Percentiles rank a stretch among this genome's conserved stretches.
phyloP scores from a whole-genome alignment of 2,888 invertebrate genomes.

The Apamea crenata region DNA sequence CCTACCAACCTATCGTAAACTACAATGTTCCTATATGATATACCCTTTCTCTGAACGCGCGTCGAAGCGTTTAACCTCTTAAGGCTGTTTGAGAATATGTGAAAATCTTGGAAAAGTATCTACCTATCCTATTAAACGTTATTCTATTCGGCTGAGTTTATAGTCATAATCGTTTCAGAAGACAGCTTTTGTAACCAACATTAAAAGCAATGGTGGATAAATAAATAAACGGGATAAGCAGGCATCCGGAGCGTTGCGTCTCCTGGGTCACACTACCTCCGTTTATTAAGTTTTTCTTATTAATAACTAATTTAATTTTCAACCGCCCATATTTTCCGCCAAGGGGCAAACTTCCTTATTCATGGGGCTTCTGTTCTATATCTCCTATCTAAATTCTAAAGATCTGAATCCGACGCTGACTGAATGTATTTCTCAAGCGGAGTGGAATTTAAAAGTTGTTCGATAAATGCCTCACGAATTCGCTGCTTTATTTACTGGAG shows the following conservation, averaged over 20 bases:
- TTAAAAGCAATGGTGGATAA: slow-evolving; percentile 44
- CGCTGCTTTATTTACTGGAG: slow-evolving; percentile 35
- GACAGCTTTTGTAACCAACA: slow-evolving; percentile 28
- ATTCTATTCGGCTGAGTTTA: slow-evolving; percentile 30
- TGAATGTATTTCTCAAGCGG: slow-evolving; percentile 32
- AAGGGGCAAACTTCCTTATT: slow-evolving; percentile 25
- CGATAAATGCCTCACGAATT: slow-evolving; percentile 29
- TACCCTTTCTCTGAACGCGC: slow-evolving; percentile 47
- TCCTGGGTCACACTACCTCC: slow-evolving; percentile 44
- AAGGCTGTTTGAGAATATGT: slow-evolving; percentile 29
- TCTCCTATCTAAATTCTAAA: slow-evolving; percentile 20
- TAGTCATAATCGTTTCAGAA: slow-evolving; percentile 28
- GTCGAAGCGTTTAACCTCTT: slow-evolving; percentile 37
- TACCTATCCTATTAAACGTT: slow-evolving; percentile 4
- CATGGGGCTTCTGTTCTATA: slow-evolving; percentile 29
- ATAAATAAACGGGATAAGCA: slow-evolving; percentile 22
- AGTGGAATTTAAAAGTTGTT: slow-evolving; percentile 42
- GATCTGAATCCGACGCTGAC: slow-evolving; percentile 10
- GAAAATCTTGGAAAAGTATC: slow-evolving; percentile 22
- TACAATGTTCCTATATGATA: slow-evolving; percentile 58
- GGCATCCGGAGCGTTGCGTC: slow-evolving; percentile 23
- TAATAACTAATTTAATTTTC: slow-evolving; percentile 53
- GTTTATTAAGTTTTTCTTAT: slow-evolving; percentile 49
- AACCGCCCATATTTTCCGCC: slow-evolving; percentile 28
- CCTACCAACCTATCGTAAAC: slow-evolving; percentile 60